Conservation (phyloP, 2,888 invertebrate genomes). For the Pandemis heparana region DNA sequence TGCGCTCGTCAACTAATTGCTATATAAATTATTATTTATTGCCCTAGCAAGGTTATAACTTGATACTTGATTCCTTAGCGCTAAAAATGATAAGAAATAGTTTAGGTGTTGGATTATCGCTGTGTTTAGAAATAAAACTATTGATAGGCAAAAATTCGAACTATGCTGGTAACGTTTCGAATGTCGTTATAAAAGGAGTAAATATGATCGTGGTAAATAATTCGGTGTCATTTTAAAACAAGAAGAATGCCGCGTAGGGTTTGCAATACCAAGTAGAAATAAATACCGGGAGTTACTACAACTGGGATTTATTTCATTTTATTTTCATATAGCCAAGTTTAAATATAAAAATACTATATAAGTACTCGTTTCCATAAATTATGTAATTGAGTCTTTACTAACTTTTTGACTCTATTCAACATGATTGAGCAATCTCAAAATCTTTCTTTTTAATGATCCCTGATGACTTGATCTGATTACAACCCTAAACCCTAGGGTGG, state of each 20-base stretch:
- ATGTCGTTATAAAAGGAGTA: not conserved
- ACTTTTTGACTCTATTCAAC: too few species aligned
- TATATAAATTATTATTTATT: not conserved
- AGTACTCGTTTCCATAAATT: too few species aligned
- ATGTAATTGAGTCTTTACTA: too few species aligned
- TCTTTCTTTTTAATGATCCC: too few species aligned
- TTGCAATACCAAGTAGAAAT: too few species aligned
- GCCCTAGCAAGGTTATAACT: not conserved
- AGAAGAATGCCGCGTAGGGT: not conserved
- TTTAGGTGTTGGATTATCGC: constrained; percentile 8
- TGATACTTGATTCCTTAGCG: not conserved
- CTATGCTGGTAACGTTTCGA: constrained; percentile 5
- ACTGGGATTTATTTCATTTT: too few species aligned
- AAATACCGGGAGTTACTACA: too few species aligned
- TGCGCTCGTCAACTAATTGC: not conserved
- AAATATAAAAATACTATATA: too few species aligned
- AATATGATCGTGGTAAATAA: constrained; percentile 1
- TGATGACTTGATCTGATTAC: too few species aligned
- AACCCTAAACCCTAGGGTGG: too few species aligned
- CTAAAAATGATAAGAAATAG: constrained; percentile 1
- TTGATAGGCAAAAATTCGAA: not conserved
- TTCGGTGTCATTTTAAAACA: not conserved
- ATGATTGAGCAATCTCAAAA: too few species aligned
- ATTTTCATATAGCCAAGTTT: too few species aligned
- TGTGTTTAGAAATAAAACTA: not conserved